Base-by-base conservation (phyloP, 2,113 vertebrate genomes). In the Amphiprion ocellaris region DNA sequence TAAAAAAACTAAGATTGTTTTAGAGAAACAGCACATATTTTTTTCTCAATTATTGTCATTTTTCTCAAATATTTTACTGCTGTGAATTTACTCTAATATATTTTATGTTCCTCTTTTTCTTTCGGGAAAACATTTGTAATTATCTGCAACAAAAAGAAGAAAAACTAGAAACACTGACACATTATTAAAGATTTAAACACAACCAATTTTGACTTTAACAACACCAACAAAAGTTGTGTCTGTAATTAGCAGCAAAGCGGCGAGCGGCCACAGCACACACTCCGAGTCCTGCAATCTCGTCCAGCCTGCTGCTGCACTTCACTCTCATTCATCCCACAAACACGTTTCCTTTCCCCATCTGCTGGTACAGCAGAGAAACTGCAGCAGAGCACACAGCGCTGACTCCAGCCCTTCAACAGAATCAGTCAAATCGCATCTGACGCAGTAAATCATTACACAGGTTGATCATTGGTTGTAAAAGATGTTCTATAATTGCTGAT, bases 291-390 rank as follows among this genome's bases (percentile, higher is more conserved):
- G 61, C 61, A 26, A 9, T 54, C 67, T 16, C 37, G 50, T 52
- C 46, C 60, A 7, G 33, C 21, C 2, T 17, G 44, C 66, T n/a
- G 63, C 71, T 66, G 76, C 60, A 55, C 55, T 46, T 5, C 54
- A 10, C 68, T 17, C 55, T 50, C 56, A 44, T 71, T 61, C 65
- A 21, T 28, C 69, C 66, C 83, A 67, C 65, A 86, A 91, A 88
- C 73, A 88, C 14, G 92, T 87, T 92, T 84, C 83, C 78, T 89
- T 92, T 83, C 89, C 23, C 88, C 94, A 88, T 94, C 94, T 95
- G 77, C 92, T 94, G 94, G 93, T 53, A 1, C 53, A 62, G 61
- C 19, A 10, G 21, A 16, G 86, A 44, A 71, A 93, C 89, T 93
- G 49, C 94, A 93, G 54, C 0, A 0, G 7, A 53, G 47, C 3